These are phyloP conservation scores for Hippocampus barbouri DNA, from an alignment of 2,113 vertebrate genomes.

Conservation along the genomic window DNA sequence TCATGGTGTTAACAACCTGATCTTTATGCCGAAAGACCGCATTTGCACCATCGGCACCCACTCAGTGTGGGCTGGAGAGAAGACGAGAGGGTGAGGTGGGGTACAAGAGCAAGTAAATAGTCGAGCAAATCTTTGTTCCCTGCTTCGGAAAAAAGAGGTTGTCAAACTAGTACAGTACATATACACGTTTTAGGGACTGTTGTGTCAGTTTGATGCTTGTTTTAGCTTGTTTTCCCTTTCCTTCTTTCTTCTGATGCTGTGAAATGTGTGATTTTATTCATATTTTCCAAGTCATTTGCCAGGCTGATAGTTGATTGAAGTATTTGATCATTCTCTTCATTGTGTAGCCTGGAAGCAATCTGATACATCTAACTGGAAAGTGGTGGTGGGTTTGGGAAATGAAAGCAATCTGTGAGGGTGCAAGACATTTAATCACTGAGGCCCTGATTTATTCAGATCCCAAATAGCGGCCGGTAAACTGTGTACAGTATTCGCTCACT, in stretches of 20 bases:
- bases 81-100: slow-evolving; percentile 27
- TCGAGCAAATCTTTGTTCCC: slow-evolving; percentile 12
- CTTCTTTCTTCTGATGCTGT: background rate
- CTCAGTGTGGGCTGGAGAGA: slow-evolving; percentile 41
- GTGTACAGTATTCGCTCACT: background rate
- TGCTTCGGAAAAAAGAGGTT: slow-evolving; percentile 16
- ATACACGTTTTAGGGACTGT: background rate
- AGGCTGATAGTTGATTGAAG: background rate
- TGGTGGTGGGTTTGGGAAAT: background rate
- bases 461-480: background rate
- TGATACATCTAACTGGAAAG: background rate
- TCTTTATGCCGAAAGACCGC: slow-evolving; percentile 58
- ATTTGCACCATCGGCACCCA: slow-evolving; percentile 56
- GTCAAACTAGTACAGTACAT: background rate
- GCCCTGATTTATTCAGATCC: background rate
- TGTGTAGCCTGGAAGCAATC: background rate
- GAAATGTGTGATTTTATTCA: background rate
- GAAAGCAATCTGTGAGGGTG: background rate
- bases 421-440: background rate
- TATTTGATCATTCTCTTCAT: background rate
- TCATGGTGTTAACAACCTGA: slow-evolving; percentile 65
- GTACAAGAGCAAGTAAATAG: background rate
- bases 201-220: background rate
- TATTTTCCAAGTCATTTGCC: background rate
- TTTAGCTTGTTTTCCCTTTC: background rate